A percentile compares a stretch with the other conserved stretches of the same genome.
Conservation (phyloP, 2,113 vertebrate genomes). For the Ceyx melanurus region DNA sequence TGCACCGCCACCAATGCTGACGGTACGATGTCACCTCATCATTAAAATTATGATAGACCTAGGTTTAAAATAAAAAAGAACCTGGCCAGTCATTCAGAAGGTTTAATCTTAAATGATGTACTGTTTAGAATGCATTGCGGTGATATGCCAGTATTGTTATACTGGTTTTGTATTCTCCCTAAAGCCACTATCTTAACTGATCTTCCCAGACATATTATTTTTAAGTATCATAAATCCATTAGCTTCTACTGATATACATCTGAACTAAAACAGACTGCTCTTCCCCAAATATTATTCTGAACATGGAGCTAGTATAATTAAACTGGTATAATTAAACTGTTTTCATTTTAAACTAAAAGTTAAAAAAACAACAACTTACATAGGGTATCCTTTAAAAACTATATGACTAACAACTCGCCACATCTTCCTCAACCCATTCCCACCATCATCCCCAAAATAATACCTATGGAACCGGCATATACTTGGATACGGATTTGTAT, state of each 20-base stretch:
- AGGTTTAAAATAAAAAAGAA: background rate
- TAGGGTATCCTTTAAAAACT: background rate
- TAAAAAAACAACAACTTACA: background rate
- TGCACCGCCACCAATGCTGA: constrained; percentile 95
- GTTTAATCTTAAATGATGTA: accelerated
- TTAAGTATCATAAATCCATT: background rate
- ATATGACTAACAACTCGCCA: background rate
- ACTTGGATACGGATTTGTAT: background rate
- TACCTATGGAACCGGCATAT: background rate
- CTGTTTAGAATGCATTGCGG: background rate
- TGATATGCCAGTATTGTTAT: background rate
- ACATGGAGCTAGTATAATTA: background rate
- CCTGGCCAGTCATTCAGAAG: background rate
- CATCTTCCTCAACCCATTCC: background rate
- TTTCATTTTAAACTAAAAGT: background rate
- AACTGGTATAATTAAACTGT: background rate
- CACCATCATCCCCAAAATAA: background rate
- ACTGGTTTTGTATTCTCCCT: background rate
- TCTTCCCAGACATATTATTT: background rate
- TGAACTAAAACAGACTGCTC: background rate
- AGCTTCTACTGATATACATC: background rate
- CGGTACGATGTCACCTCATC: constrained; percentile 91
- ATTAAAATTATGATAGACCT: constrained; percentile 90
- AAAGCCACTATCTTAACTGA: background rate
- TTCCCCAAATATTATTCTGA: background rate